Evolutionary conservation across 2,113 vertebrate species (phyloP).

Genomic region (Lonchura striata): DNA sequence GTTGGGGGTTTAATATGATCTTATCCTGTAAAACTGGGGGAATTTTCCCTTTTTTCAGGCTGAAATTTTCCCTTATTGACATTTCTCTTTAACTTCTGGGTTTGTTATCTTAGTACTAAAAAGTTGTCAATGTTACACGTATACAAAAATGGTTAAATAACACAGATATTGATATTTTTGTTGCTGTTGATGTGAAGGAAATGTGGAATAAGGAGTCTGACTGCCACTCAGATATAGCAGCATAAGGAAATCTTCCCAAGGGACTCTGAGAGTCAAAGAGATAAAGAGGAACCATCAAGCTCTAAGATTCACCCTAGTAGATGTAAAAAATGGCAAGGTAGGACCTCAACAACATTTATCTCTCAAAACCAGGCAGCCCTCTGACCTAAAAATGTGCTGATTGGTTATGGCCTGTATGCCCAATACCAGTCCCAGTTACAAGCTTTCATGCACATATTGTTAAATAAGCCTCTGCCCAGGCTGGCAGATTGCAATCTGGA

Average conservation of each 20-base stretch:
- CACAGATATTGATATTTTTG: not conserved
- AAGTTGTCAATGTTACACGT: not conserved
- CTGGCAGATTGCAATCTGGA: not conserved
- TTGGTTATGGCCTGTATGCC: not conserved
- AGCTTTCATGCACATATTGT: not conserved
- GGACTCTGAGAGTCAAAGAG: not conserved
- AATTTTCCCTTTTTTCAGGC: not conserved
- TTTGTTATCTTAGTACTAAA: not conserved
- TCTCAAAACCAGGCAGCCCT: not conserved
- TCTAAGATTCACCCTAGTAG: not conserved
- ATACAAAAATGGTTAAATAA: not conserved
- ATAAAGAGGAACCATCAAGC: not conserved
- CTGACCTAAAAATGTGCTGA: not conserved
- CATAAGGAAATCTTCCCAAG: not conserved
- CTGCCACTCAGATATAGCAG: not conserved
- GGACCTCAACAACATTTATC: not conserved
- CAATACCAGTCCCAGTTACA: not conserved
- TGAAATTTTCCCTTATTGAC: not conserved
- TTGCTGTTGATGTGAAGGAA: not conserved
- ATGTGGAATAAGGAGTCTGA: not conserved
- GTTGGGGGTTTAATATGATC: not conserved
- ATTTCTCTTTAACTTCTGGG: not conserved
- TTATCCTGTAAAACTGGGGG: not conserved
- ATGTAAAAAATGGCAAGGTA: not conserved
- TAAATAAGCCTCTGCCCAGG: not conserved